Base-by-base conservation (phyloP, 53 echinoderm and acorn worm species). In the Apostichopus leukothele region DNA sequence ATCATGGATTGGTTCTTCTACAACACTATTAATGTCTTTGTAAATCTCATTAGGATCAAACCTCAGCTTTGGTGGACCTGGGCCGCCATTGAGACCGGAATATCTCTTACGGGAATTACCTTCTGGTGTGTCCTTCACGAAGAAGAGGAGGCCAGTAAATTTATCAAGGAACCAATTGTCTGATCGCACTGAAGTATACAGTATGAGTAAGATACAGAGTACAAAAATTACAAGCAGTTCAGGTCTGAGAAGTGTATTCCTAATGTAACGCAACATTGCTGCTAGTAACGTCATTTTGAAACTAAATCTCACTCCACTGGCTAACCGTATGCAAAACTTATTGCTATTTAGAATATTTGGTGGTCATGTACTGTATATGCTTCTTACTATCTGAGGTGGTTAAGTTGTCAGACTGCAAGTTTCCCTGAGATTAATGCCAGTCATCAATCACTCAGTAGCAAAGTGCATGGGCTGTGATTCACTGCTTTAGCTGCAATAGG, bases 91-190 rank as follows among this genome's bases (percentile, higher is more conserved):
- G 13, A 85, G 13, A 7, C 66, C 66, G 5, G 67, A 85, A 67
- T 27, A 66, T 27, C 39, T 63, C 21, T 18, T 63, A 14, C 85
- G 85, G 12, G 85, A 60, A 67, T 67, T 22, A 9, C 10, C n/a
- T 0, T 50, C 67, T 16, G 85, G 66, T 4, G 50, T 66, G 5
- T 85, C 85, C 61, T 85, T 85, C 23, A 39, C 26, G 50, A 66
- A 60, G 27, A 85, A 85, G 6, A 85, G 67, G 23, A 85, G 66
- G 20, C 85, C 85, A 1, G 59, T 84, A 6, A 85, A 39, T 50
- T 66, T 85, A 51, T 66, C 85, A 7, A 67, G 57, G 16, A 85
- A 66, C 85, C 85, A 85, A 67, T 85, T 85, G 27, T 85, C 85
- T 67, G 85, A 85, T 8, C 85, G 67, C 27, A 85, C 16, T 16